phyloP scores from a whole-genome alignment of 2,888 invertebrate species.

The Eilema depressum region DNA sequence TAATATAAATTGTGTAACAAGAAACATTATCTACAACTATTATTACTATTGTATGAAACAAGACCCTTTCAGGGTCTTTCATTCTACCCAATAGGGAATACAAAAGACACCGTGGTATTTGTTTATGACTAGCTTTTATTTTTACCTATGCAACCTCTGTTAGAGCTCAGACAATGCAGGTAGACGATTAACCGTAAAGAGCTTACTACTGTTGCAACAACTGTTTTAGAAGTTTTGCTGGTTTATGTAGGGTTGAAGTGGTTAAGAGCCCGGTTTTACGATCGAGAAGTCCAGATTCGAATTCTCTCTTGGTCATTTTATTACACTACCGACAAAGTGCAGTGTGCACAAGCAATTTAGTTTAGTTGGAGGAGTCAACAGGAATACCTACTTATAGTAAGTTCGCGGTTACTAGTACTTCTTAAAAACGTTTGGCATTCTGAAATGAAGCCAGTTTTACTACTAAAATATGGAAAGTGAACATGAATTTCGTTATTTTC shows the following conservation, averaged over 20 bases:
- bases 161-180: slow-evolving; percentile 14
- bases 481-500: too few species aligned
- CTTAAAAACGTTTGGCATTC: too few species aligned
- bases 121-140: slow-evolving; percentile 8
- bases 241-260: neutral
- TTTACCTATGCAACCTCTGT: neutral
- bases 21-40: neutral
- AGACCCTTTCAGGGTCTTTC: neutral
- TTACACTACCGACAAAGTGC: too few species aligned
- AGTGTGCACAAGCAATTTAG: too few species aligned
- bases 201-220: neutral
- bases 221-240: neutral
- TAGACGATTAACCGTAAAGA: slow-evolving; percentile 13
- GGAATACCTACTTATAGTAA: too few species aligned
- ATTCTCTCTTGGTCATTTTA: too few species aligned
- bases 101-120: slow-evolving; percentile 12
- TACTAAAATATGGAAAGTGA: too few species aligned
- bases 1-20: neutral
- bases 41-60: neutral
- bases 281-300: too few species aligned
- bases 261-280: too few species aligned
- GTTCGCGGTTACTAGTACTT: too few species aligned
- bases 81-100: neutral
- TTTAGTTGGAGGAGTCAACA: too few species aligned
- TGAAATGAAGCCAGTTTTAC: too few species aligned